Evolutionary conservation across 2,797 vertebrate species (phyloP), one percentile per base, ranked within the genome.

Genomic region (Fistularia tabacaria): DNA sequence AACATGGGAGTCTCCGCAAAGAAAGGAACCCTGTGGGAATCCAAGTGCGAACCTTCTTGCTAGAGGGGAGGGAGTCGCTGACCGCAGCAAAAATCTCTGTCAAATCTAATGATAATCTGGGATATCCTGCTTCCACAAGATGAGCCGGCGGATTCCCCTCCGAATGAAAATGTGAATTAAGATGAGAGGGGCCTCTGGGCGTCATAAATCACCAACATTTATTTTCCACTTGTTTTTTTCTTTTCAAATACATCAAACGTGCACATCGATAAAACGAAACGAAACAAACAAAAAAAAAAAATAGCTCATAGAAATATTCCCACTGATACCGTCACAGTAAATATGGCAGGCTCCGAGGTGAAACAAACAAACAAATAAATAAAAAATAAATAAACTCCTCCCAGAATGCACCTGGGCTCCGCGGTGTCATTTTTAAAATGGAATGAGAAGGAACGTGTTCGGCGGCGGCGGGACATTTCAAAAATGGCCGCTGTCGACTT

Each of bases 231-330:
- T 25, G 87, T 69, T 80, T 80, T 85, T 83, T 77, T 25, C 25
- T 25, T 25, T 25, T 25, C 25, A 25, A 25, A 71, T 75, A 88
- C 85, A 87, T 76, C 78, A 80, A 88, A 82, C 86, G 73, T 88
- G 88, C 87, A 85, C 82, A 78, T 79, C 83, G 80, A 83, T 85
- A 80, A 85, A 84, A 83, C 25, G 14, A 85, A 88, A n/a, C n/a
- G n/a, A n/a, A n/a, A n/a, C n/a, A n/a, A n/a, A n/a, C n/a, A n/a
- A n/a, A n/a, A n/a, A n/a, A n/a, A 25, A 25, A 25, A 25, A 25
- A 74, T 65, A 14, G 53, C 70, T 84, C 73, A 85, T 85, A 87
- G 74, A 87, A 87, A 87, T 75, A 85, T 67, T 67, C 84, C 55
- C 79, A 85, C 74, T 74, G 77, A 76, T 81, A 84, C 77, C 79